Conservation (phyloP, 1,140 invertebrate species). For the Nymphalis io region DNA sequence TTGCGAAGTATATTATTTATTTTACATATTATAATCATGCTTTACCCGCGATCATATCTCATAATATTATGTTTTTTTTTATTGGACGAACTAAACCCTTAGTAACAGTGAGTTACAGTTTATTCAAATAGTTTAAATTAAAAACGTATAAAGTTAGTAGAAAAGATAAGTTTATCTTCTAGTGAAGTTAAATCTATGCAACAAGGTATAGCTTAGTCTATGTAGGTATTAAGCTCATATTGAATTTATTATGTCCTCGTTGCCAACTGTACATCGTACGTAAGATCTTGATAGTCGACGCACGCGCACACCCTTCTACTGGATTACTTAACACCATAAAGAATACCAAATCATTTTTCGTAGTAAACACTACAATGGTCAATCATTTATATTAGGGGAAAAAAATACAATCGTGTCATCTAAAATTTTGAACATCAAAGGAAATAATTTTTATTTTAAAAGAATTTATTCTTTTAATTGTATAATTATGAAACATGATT, state of each 20-base stretch:
- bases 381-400: conserved; percentile 26
- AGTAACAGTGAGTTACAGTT: no score
- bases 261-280: conserved; percentile 10
- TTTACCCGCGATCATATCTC: no score
- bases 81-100: no score
- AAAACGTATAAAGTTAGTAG: no score
- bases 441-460: neutral
- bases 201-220: no score
- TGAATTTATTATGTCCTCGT: conserved; percentile 9
- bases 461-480: neutral
- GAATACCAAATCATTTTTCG: conserved; percentile 43
- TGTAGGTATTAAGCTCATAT: neutral
- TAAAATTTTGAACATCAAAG: neutral
- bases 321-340: conserved; percentile 38
- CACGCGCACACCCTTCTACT: conserved; percentile 28
- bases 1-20: no score
- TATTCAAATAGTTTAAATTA: no score
- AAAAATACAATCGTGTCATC: conserved; percentile 2
- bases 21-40: no score
- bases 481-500: neutral
- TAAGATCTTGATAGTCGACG: conserved; percentile 9
- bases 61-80: no score
- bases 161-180: no score
- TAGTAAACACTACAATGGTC: conserved; percentile 36
- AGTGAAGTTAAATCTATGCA: no score